phyloP scores from a whole-genome alignment of 2,888 invertebrate species.

The Leptinotarsa haldemani region DNA sequence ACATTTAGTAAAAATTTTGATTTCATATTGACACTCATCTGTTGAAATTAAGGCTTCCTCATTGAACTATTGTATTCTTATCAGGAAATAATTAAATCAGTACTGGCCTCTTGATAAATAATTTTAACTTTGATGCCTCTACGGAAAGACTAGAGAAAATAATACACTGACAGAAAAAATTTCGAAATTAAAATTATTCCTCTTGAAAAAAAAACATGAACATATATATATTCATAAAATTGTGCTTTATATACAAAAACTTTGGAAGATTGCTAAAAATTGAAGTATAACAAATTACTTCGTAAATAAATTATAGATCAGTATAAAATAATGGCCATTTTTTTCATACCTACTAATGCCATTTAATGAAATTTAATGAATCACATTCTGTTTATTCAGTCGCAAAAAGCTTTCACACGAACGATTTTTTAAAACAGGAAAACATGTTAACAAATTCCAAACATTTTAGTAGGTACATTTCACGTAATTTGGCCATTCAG shows the following conservation, averaged over 20 bases:
- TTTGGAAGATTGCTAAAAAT: slow-evolving; percentile 52
- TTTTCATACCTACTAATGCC: slow-evolving; percentile 18
- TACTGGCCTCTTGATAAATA: slow-evolving; percentile 49
- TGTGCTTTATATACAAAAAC: slow-evolving; percentile 53
- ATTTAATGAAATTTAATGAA: background rate
- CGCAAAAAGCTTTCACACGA: background rate
- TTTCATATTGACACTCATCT: slow-evolving; percentile 23
- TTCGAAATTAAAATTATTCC: slow-evolving; percentile 45
- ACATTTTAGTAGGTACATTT: slow-evolving; percentile 36
- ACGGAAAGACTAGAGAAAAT: slow-evolving; percentile 54
- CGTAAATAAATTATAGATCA: slow-evolving; percentile 44
- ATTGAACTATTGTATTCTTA: slow-evolving; percentile 36
- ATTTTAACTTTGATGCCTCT: slow-evolving; percentile 51
- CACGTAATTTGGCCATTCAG: slow-evolving; percentile 60
- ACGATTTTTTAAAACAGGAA: background rate
- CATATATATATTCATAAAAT: slow-evolving; percentile 39
- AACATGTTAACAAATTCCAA: slow-evolving; percentile 28
- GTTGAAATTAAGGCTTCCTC: slow-evolving; percentile 37
- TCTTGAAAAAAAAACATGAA: slow-evolving; percentile 33
- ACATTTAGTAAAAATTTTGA: slow-evolving; percentile 34
- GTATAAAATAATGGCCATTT: slow-evolving; percentile 31
- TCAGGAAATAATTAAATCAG: slow-evolving; percentile 41
- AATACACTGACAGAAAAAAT: slow-evolving; percentile 38
- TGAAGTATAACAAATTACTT: slow-evolving; percentile 51
- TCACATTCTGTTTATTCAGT: slow-evolving; percentile 5